Evolutionary conservation across 2,888 invertebrate genomes (phyloP).

Genomic region (Acleris literana): DNA sequence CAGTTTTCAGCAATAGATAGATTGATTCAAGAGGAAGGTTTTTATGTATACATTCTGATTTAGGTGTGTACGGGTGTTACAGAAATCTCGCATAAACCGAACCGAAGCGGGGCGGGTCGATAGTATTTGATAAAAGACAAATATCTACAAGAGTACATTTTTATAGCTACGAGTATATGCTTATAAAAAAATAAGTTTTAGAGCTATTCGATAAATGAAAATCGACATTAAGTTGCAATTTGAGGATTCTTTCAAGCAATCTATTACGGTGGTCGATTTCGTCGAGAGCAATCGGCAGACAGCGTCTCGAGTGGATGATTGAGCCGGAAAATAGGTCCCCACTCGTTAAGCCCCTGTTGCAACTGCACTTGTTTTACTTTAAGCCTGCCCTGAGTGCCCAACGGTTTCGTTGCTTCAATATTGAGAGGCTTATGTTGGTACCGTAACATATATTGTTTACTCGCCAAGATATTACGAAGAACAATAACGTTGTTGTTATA

Average conservation of each 20-base stretch:
- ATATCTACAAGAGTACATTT: not conserved
- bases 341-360: slow-evolving; percentile 48
- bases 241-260: slow-evolving; percentile 18
- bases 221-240: not conserved
- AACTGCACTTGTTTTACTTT: slow-evolving; percentile 37
- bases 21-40: too few species aligned
- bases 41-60: too few species aligned
- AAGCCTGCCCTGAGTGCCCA: not conserved
- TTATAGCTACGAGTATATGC: too few species aligned
- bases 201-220: slow-evolving; percentile 1
- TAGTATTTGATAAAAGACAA: not conserved
- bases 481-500: too few species aligned
- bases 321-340: slow-evolving; percentile 69
- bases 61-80: too few species aligned
- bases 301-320: slow-evolving; percentile 82
- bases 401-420: not conserved
- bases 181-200: not conserved
- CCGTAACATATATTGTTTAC: not conserved
- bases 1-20: too few species aligned
- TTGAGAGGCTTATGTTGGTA: not conserved
- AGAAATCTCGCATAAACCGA: too few species aligned
- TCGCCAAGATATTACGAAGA: too few species aligned
- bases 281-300: slow-evolving; percentile 53
- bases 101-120: too few species aligned
- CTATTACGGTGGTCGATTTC: slow-evolving; percentile 38